Conservation (phyloP, 53 echinoderm and acorn worm genomes). For the Mesocentrotus franciscanus region DNA sequence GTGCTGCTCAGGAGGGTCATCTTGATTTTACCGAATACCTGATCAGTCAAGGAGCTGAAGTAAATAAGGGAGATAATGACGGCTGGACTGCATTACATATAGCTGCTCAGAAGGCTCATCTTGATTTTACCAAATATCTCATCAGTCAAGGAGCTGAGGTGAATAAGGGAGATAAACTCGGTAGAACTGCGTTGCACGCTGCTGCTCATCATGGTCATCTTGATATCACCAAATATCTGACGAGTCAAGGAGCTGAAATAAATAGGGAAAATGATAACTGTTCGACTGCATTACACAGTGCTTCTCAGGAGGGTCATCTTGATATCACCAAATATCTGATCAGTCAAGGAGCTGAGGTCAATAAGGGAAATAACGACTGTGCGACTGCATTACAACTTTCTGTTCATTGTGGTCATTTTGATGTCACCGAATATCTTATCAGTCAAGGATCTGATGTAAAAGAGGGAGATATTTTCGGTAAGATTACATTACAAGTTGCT, state of each 20-base stretch:
- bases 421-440: neutral
- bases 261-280: no score
- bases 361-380: neutral
- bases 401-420: neutral
- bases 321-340: neutral
- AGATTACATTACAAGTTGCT: no score
- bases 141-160: slow-evolving; percentile 19
- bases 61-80: neutral
- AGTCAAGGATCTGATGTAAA: slow-evolving; percentile 16
- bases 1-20: neutral
- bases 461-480: neutral
- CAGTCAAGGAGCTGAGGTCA: neutral
- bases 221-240: no score
- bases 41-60: slow-evolving; percentile 31
- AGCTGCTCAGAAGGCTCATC: neutral
- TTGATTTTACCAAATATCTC: neutral
- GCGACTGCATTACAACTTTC: neutral
- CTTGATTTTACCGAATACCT: neutral
- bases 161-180: neutral
- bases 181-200: no score
- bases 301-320: neutral
- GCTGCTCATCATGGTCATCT: no score
- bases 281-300: no score
- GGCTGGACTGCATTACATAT: neutral
- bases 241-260: no score